Conservation (phyloP, 2,113 vertebrate genomes). For the Callionymus lyra region DNA sequence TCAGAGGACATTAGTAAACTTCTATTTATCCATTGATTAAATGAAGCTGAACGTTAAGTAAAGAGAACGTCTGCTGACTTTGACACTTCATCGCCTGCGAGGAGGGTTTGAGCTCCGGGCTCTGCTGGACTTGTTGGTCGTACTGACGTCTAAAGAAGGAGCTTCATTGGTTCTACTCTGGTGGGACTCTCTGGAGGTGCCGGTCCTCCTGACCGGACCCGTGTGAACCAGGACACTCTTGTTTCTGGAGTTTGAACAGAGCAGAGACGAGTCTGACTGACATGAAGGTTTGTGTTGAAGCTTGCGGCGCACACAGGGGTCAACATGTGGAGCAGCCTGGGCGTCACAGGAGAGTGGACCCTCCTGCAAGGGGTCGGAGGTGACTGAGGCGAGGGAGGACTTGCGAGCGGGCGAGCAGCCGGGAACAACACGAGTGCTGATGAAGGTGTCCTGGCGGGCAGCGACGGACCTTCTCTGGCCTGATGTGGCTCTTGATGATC, state of each 20-base stretch:
- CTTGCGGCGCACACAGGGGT: slow-evolving; percentile 44
- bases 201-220: slow-evolving; percentile 16
- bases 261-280: slow-evolving; percentile 17
- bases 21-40: no score
- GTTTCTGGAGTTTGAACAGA: slow-evolving; percentile 2
- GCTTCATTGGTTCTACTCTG: slow-evolving; percentile 30
- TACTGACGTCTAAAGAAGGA: slow-evolving; percentile 1
- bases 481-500: slow-evolving; percentile 8
- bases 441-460: slow-evolving; percentile 53
- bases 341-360: slow-evolving; percentile 29
- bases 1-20: no score
- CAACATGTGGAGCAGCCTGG: slow-evolving; percentile 20
- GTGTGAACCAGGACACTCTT: slow-evolving; percentile 11
- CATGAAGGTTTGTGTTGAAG: slow-evolving; percentile 27
- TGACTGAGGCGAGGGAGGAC: slow-evolving; percentile 33
- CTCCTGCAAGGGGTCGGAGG: slow-evolving; percentile 25
- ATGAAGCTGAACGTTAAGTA: neutral
- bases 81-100: slow-evolving; percentile 18
- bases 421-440: slow-evolving; percentile 36
- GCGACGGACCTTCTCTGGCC: slow-evolving; percentile 31
- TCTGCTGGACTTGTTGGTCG: slow-evolving; percentile 21
- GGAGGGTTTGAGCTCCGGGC: slow-evolving; percentile 35
- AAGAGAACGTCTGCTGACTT: neutral
- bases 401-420: slow-evolving; percentile 25
- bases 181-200: slow-evolving; percentile 35